Percentiles rank a stretch among this genome's conserved stretches.
These are phyloP conservation scores for Drosophila insularis DNA, from an alignment of 1,140 invertebrate species.

Conservation along the genomic window DNA sequence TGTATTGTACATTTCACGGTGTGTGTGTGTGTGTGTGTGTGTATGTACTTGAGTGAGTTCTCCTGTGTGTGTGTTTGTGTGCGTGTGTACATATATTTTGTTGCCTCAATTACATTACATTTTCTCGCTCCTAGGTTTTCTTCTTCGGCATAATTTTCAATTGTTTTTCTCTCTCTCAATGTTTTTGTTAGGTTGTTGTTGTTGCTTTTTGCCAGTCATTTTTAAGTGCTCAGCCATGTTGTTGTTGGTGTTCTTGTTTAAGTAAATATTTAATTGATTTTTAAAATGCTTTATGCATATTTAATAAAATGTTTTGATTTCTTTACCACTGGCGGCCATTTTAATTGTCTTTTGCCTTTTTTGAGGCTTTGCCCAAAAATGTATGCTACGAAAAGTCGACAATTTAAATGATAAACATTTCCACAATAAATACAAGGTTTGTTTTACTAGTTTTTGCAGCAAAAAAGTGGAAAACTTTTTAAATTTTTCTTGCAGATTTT, in stretches of 20 bases:
- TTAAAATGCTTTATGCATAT: slow-evolving; percentile 74
- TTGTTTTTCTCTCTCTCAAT: slow-evolving; percentile 41
- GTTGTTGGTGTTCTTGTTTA: slow-evolving; percentile 51
- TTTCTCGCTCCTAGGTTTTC: slow-evolving; percentile 21
- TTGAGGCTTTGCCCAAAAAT: neutral
- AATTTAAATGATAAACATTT: neutral
- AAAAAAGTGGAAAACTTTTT: no score
- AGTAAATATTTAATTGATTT: slow-evolving; percentile 79
- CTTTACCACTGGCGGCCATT: slow-evolving; percentile 31
- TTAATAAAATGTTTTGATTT: slow-evolving; percentile 74
- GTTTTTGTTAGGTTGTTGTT: slow-evolving; percentile 34
- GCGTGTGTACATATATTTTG: slow-evolving; percentile 23
- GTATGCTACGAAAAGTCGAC: neutral
- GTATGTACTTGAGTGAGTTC: neutral
- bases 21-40: neutral
- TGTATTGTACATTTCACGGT: slow-evolving; percentile 13
- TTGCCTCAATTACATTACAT: slow-evolving; percentile 71
- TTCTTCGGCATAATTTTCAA: slow-evolving; percentile 44
- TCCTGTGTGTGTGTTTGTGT: neutral
- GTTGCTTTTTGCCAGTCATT: slow-evolving; percentile 31
- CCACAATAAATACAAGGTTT: neutral
- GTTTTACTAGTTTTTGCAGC: no score
- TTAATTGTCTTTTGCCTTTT: neutral
- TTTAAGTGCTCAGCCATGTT: slow-evolving; percentile 49
- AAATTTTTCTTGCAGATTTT: no score